phyloP scores from a whole-genome alignment of 2,113 vertebrate genomes.

The Sebastes fasciatus region DNA sequence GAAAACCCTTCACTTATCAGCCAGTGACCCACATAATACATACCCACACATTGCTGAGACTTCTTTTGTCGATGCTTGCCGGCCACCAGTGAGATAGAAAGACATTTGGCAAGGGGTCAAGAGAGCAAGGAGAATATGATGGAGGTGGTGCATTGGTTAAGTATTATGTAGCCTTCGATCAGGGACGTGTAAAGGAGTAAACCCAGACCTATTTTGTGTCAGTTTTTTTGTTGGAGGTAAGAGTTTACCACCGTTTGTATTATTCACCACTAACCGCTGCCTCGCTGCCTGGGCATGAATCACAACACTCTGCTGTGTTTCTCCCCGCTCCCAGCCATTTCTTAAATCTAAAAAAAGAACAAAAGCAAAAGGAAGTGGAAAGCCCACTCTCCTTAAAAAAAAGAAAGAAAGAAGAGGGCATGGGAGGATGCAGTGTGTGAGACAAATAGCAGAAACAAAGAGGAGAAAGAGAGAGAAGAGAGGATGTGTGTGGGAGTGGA shows the following conservation, averaged over 20 bases:
- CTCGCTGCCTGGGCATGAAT: not conserved
- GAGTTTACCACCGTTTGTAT: constrained; percentile 1
- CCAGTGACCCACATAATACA: constrained; percentile 50
- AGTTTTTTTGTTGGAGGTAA: not conserved
- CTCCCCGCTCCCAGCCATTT: constrained; percentile 6
- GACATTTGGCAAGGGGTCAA: constrained; percentile 3
- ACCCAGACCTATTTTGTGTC: not conserved
- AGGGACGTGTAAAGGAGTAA: not conserved
- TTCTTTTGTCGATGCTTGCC: constrained; percentile 25
- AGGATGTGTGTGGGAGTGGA: constrained; percentile 58
- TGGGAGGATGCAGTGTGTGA: constrained; percentile 40
- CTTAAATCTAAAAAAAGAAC: constrained; percentile 29
- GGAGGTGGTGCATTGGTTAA: not conserved
- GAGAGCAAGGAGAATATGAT: not conserved
- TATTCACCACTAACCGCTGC: not conserved
- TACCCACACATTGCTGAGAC: constrained; percentile 32
- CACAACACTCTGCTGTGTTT: not conserved
- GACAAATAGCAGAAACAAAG: constrained; percentile 44
- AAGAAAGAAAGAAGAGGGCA: constrained; percentile 4
- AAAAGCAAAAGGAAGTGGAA: constrained; percentile 33
- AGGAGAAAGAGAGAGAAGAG: constrained; percentile 11
- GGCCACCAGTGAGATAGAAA: constrained; percentile 18
- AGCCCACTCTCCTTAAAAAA: constrained; percentile 38
- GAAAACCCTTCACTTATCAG: constrained; percentile 53
- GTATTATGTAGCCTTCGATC: not conserved